Conservation (phyloP, 2,888 invertebrate species). For the Nephrotoma guestfalica region DNA sequence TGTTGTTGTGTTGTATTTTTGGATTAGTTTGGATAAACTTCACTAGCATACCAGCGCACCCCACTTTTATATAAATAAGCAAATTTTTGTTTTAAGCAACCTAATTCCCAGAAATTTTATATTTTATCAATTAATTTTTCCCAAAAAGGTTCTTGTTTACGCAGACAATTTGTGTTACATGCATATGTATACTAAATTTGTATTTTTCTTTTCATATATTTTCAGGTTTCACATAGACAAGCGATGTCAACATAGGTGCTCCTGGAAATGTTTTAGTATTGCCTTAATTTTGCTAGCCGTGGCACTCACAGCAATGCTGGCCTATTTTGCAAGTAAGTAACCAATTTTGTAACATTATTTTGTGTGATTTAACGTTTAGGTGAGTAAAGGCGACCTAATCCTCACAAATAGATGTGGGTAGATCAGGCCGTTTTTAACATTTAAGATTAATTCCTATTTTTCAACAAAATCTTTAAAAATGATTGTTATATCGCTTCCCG, state of each 20-base stretch:
- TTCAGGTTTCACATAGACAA: slow-evolving; percentile 78
- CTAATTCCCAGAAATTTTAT: background rate
- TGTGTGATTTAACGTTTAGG: too few species aligned
- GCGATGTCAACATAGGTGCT: slow-evolving; percentile 83
- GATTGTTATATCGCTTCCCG: too few species aligned
- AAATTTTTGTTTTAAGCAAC: background rate
- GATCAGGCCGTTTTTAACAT: too few species aligned
- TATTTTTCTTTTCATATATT: slow-evolving; percentile 7
- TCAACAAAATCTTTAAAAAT: too few species aligned
- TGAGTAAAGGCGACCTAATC: too few species aligned
- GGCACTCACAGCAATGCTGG: slow-evolving; percentile 81
- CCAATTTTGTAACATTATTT: background rate
- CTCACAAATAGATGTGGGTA: too few species aligned
- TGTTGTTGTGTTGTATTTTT: too few species aligned
- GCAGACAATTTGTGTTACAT: background rate
- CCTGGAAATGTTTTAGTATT: slow-evolving; percentile 94
- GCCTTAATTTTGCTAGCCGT: slow-evolving; percentile 82
- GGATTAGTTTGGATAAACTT: too few species aligned
- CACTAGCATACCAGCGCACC: too few species aligned
- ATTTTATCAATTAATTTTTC: background rate
- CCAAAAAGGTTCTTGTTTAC: background rate
- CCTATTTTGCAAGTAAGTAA: slow-evolving; percentile 84
- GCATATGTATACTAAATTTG: background rate
- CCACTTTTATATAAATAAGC: background rate
- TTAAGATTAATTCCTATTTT: too few species aligned